Percentiles rank a stretch among this genome's conserved stretches.
Evolutionary conservation across 1,140 invertebrate genomes (phyloP).

Genomic region (Lerema accius): DNA sequence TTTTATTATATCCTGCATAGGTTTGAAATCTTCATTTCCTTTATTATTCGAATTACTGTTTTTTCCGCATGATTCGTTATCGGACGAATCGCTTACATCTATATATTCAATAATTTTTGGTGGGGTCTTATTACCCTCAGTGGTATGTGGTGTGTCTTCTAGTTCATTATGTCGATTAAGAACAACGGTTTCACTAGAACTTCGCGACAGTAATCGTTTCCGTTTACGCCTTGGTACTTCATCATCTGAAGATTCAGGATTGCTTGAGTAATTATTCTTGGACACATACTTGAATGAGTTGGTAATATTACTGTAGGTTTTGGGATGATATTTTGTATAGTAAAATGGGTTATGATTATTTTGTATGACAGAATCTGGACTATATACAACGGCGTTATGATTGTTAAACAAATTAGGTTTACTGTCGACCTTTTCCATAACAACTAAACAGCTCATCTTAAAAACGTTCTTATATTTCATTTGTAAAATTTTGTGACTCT

Average conservation of each 20-base stretch:
- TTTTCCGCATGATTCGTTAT: conserved; percentile 31
- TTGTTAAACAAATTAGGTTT: conserved; percentile 52
- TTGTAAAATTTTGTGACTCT: conserved; percentile 33
- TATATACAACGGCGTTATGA: conserved; percentile 47
- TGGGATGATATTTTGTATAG: conserved; percentile 43
- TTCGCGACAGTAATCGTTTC: conserved; percentile 50
- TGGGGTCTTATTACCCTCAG: conserved; percentile 8
- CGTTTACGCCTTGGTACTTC: conserved; percentile 45
- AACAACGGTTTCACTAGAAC: conserved; percentile 63
- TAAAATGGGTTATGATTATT: conserved; percentile 41
- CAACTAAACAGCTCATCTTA: conserved; percentile 47
- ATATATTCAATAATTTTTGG: conserved; percentile 50
- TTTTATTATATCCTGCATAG: conserved; percentile 42
- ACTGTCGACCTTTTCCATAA: conserved; percentile 51
- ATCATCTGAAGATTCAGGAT: conserved; percentile 45
- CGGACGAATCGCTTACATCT: conserved; percentile 57
- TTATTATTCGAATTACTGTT: conserved; percentile 13
- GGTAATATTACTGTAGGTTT: conserved; percentile 15
- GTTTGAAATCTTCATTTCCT: conserved; percentile 25
- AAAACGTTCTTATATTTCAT: conserved; percentile 43
- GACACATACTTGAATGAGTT: not conserved
- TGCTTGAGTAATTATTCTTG: conserved; percentile 6
- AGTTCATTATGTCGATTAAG: conserved; percentile 41
- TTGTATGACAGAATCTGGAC: conserved; percentile 49
- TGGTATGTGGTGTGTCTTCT: conserved; percentile 26